phyloP scores from a whole-genome alignment of 2,888 invertebrate species.

The Timema cristinae region DNA sequence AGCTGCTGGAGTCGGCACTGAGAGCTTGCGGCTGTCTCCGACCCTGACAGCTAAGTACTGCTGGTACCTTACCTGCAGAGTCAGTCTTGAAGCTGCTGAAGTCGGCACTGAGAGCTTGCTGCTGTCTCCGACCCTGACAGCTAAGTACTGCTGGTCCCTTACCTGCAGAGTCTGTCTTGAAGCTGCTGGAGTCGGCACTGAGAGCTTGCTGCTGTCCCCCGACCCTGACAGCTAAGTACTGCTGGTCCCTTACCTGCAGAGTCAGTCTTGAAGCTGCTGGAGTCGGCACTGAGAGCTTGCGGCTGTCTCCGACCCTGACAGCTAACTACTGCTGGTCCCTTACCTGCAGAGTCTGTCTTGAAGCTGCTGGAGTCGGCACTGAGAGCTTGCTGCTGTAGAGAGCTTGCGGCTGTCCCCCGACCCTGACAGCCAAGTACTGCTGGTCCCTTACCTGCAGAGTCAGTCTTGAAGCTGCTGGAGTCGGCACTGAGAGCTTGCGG shows the following conservation, averaged over 20 bases:
- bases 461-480: slow-evolving; percentile 59
- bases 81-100: slow-evolving; percentile 72
- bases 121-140: slow-evolving; percentile 54
- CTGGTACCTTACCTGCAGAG: slow-evolving; percentile 73
- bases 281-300: slow-evolving; percentile 50
- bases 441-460: slow-evolving; percentile 76
- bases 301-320: slow-evolving; percentile 47
- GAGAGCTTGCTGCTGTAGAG: slow-evolving; percentile 45
- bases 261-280: slow-evolving; percentile 63
- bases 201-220: slow-evolving; percentile 44
- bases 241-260: slow-evolving; percentile 74
- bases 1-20: slow-evolving; percentile 55
- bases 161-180: slow-evolving; percentile 43
- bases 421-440: slow-evolving; percentile 66
- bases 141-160: slow-evolving; percentile 64
- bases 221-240: slow-evolving; percentile 66
- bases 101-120: slow-evolving; percentile 56
- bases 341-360: slow-evolving; percentile 46
- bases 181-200: slow-evolving; percentile 55
- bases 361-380: slow-evolving; percentile 56
- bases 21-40: slow-evolving; percentile 43
- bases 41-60: slow-evolving; percentile 66
- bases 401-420: slow-evolving; percentile 45
- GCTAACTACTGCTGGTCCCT: slow-evolving; percentile 74
- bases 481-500: slow-evolving; percentile 50